A percentile compares a stretch with the other conserved stretches of the same genome.
These are phyloP conservation scores for Idaea biselata DNA, from an alignment of 2,888 invertebrate species.

Conservation along the genomic window DNA sequence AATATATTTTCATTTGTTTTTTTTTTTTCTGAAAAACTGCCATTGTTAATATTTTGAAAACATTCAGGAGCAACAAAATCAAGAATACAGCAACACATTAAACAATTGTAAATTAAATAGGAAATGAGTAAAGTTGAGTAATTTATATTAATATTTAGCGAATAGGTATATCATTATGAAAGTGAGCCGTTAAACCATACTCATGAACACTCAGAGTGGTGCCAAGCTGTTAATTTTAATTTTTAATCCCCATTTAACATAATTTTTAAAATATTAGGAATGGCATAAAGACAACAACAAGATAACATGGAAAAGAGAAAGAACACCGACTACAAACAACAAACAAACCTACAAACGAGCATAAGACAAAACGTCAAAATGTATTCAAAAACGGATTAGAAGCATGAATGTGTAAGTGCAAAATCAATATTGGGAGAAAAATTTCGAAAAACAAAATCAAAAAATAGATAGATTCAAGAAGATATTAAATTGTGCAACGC, in stretches of 20 bases:
- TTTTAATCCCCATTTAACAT: no score
- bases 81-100: no score
- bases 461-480: constrained; percentile 29
- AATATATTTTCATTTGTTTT: background rate
- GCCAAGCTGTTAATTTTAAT: background rate
- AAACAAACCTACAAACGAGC: constrained; percentile 55
- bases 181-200: no score
- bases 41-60: background rate
- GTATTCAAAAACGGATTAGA: constrained; percentile 46
- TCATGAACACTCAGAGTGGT: background rate
- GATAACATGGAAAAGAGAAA: constrained; percentile 69
- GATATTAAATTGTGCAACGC: constrained; percentile 61
- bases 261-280: constrained; percentile 10
- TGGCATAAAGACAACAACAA: constrained; percentile 41
- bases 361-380: constrained; percentile 34
- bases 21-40: background rate
- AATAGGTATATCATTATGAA: no score
- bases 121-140: no score
- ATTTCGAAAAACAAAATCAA: constrained; percentile 48
- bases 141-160: no score
- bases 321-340: constrained; percentile 77
- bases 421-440: constrained; percentile 65
- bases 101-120: no score
- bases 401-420: constrained; percentile 73
- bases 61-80: no score